These are phyloP conservation scores for Otolemur crassicaudatus DNA, from an alignment of 2,797 vertebrate species.

Conservation along the genomic window DNA sequence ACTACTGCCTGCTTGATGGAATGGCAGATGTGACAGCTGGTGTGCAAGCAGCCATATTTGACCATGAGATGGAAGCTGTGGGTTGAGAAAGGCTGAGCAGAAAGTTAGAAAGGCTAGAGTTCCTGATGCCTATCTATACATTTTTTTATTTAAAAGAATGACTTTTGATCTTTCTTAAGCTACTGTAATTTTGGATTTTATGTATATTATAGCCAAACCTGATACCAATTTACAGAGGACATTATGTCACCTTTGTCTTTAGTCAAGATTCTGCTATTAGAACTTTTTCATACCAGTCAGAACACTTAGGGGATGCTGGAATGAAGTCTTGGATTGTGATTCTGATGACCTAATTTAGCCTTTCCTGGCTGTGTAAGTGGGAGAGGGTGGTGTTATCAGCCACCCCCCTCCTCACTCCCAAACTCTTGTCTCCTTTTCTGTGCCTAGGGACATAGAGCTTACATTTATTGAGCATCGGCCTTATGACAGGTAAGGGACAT, in stretches of 20 bases:
- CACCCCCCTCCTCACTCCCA: background rate
- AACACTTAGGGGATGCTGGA: background rate
- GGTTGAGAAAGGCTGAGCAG: background rate
- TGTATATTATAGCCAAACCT: background rate
- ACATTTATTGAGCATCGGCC: background rate
- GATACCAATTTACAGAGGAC: background rate
- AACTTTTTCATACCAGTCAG: background rate
- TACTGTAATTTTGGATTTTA: background rate
- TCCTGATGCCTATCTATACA: background rate
- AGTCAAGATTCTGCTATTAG: background rate
- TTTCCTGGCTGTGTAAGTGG: background rate
- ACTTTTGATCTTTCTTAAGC: background rate
- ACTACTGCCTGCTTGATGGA: background rate
- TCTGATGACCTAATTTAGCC: background rate
- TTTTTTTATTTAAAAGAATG: background rate
- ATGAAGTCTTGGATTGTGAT: background rate
- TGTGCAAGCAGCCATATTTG: background rate
- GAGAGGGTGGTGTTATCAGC: background rate
- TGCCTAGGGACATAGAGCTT: background rate
- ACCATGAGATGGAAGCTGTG: background rate
- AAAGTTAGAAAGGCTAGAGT: background rate
- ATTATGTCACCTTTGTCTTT: background rate
- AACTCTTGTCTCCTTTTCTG: background rate
- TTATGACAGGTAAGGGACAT: background rate
- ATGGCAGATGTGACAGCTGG: background rate